A percentile compares a stretch with the other conserved stretches of the same genome.
Evolutionary conservation across 2,113 vertebrate species (phyloP).

Genomic region (Saguinus midas): DNA sequence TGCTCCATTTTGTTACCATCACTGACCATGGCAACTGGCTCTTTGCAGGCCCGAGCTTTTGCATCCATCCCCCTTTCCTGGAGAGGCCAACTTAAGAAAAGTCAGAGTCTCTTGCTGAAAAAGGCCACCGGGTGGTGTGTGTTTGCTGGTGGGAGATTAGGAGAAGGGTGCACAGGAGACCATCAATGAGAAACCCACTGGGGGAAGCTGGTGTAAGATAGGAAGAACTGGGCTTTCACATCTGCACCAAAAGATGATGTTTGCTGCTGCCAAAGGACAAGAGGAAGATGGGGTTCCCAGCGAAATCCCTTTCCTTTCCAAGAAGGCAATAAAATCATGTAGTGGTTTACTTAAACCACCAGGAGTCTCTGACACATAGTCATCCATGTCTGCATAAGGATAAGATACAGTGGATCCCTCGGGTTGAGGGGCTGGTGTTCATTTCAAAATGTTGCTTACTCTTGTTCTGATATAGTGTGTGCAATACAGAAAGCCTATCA

Average conservation of each 20-base stretch:
- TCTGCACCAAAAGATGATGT: neutral
- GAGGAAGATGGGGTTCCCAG: neutral
- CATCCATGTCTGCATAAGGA: neutral
- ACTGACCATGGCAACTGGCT: neutral
- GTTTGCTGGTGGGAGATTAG: neutral
- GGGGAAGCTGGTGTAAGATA: neutral
- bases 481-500: neutral
- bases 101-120: neutral
- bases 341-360: neutral
- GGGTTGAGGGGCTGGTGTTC: too few relatives aligned
- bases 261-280: too few relatives aligned
- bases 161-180: too few relatives aligned
- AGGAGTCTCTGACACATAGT: neutral
- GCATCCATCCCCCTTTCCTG: rapidly evolving
- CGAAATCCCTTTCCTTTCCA: neutral
- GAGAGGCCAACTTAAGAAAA: neutral
- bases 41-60: neutral
- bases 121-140: neutral
- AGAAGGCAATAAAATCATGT: neutral
- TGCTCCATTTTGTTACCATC: neutral
- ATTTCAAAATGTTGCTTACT: neutral
- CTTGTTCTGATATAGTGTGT: rapidly evolving
- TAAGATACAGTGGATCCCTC: neutral
- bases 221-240: neutral
- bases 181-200: neutral